Conservation (phyloP, 2,113 vertebrate genomes). For the Meleagris gallopavo region DNA sequence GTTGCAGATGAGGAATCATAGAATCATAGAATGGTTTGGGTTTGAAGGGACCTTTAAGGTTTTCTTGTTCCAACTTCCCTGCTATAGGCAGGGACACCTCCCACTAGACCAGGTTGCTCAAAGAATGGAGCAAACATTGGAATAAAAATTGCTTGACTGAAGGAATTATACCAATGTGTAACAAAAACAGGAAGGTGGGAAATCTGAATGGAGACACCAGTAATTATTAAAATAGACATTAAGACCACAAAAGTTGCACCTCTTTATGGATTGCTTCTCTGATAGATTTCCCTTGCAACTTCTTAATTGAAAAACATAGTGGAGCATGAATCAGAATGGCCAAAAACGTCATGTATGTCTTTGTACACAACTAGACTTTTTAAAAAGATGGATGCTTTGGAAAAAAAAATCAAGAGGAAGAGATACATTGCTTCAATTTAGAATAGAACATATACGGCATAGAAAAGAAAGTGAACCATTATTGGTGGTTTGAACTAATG, state of each 20-base stretch:
- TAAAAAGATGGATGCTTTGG: neutral
- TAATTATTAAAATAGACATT: neutral
- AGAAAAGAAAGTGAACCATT: neutral
- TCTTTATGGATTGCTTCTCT: neutral
- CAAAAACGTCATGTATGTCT: neutral
- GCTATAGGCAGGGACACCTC: too few relatives aligned
- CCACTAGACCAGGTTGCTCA: too few relatives aligned
- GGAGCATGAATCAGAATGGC: neutral
- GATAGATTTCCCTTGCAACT: neutral
- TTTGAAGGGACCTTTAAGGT: too few relatives aligned
- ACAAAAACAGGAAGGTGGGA: neutral
- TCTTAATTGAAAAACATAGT: neutral
- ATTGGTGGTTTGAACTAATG: neutral
- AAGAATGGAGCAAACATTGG: too few relatives aligned
- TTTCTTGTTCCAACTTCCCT: too few relatives aligned
- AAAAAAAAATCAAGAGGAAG: neutral
- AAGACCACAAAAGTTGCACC: neutral
- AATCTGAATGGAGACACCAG: neutral
- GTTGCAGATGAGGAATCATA: neutral
- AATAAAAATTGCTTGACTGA: neutral
- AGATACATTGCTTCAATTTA: neutral
- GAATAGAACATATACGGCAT: neutral
- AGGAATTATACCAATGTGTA: neutral
- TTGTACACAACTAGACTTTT: neutral
- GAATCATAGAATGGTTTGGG: too few relatives aligned